Evolutionary conservation across 2,113 vertebrate genomes (phyloP), one percentile per base, ranked within the genome.

Genomic region (Neolamprologus sp.): DNA sequence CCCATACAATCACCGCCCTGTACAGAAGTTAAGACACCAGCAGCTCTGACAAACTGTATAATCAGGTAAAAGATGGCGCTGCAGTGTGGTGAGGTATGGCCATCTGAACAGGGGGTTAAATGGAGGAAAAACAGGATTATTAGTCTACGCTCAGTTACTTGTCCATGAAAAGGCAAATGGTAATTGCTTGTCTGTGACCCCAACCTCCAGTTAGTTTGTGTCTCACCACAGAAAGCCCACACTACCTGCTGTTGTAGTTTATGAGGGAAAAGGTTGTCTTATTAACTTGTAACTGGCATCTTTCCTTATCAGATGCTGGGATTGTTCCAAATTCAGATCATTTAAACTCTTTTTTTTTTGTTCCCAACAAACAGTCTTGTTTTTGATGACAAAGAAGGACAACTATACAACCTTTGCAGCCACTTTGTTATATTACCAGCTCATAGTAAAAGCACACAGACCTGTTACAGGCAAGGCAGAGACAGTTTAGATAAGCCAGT

Each of bases 1-100:
- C 0, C 31, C 9, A 6, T 11, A 1, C 14, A 73, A 45, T 23
- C 21, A 1, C 17, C 2, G 17, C 17, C 21, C 0, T 28, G 40
- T 0, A 26, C 7, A 26, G 0, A 73, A 28, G 0, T 75, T 45
- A 75, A 19, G 40, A 47, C 42, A 47, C 71, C 42, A 49, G 23
- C 14, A 47, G 16, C 71, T 3, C 42, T 78, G 23, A 2, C 16
- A 78, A 31, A 49, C 71, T 49, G 23, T 10, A 31, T 49, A 19
- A 7, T 5, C 26, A 47, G 23, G 71, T 5, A 75, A 73, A 19
- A 49, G 42, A 75, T 19, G 7, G 6, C 6, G 4, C 9, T 78
- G 42, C 42, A 49, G 16, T n/a, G 42, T 49, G 71, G 42, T 8
- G 16, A 78, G 42, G 16, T 78, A 49, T 31, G 23, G 16, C 0